A percentile compares a stretch with the other conserved stretches of the same genome.
These are phyloP conservation scores for Zoanthus sociatus DNA, from an alignment of 92 coral and sea anemone genomes.

Conservation along the genomic window DNA sequence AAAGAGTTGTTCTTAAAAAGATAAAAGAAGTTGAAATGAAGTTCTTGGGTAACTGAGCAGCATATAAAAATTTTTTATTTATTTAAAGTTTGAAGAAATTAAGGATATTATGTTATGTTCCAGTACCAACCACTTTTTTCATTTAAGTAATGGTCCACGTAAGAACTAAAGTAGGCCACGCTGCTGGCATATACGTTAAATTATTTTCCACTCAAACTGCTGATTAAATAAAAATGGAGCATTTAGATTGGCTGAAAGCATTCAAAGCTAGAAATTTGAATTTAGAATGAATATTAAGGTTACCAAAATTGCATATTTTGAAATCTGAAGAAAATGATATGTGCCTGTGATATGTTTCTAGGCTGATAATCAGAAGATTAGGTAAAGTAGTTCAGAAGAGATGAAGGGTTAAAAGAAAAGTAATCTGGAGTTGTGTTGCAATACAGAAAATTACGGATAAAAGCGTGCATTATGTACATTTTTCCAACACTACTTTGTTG, in stretches of 20 bases:
- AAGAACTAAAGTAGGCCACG: slow-evolving; percentile 33
- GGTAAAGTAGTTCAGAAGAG: slow-evolving; percentile 23
- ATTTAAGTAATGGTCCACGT: too few species aligned
- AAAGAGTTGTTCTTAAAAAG: too few species aligned
- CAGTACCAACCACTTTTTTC: too few species aligned
- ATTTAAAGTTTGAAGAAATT: too few species aligned
- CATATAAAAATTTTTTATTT: too few species aligned
- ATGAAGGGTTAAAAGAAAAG: slow-evolving; percentile 34
- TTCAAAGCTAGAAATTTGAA: slow-evolving; percentile 23
- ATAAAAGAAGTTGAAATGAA: too few species aligned
- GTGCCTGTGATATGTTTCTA: neutral
- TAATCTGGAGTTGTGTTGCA: slow-evolving; percentile 44
- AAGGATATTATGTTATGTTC: too few species aligned
- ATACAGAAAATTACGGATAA: slow-evolving; percentile 38
- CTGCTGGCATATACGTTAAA: slow-evolving; percentile 14
- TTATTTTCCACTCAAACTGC: slow-evolving; percentile 22
- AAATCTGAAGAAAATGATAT: slow-evolving; percentile 20
- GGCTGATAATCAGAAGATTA: neutral
- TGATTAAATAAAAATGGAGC: neutral
- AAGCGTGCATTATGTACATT: neutral
- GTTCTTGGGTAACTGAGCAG: too few species aligned
- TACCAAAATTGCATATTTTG: slow-evolving; percentile 17
- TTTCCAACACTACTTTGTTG: too few species aligned
- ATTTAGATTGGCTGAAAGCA: slow-evolving; percentile 1
- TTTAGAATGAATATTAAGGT: slow-evolving; percentile 12